Conservation (phyloP, 2,888 invertebrate species). For the Junonia oenone region DNA sequence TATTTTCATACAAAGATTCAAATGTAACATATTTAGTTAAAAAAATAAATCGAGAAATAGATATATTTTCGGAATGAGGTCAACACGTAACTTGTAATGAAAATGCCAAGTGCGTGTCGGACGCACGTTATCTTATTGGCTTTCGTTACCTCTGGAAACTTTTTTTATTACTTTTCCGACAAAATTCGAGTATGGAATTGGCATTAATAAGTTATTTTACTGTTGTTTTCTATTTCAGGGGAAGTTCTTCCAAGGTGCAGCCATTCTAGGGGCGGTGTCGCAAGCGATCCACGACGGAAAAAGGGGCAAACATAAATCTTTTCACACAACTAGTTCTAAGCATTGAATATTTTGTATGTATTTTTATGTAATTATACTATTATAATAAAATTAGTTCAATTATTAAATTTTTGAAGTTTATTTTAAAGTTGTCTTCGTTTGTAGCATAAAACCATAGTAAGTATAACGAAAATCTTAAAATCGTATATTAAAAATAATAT, state of each 20-base stretch:
- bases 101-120: not conserved
- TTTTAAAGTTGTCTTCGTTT: not conserved
- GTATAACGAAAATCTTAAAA: no score
- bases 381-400: not conserved
- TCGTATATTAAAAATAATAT: no score
- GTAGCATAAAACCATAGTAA: not conserved
- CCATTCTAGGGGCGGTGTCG: conserved; percentile 40
- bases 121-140: not conserved
- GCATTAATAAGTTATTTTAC: conserved; percentile 2
- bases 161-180: not conserved
- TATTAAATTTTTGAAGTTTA: not conserved
- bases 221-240: no score
- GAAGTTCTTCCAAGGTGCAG: conserved; percentile 44
- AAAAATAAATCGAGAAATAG: no score
- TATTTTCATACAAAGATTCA: no score
- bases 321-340: not conserved
- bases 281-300: conserved; percentile 38
- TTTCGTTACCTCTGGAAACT: not conserved
- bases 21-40: no score
- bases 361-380: no score
- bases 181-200: not conserved
- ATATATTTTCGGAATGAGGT: not conserved
- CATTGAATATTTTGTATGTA: no score
- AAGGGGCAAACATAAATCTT: conserved; percentile 33
- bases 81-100: not conserved